These are phyloP conservation scores for Heteronetta atricapilla DNA, from an alignment of 2,113 vertebrate species.

Conservation along the genomic window DNA sequence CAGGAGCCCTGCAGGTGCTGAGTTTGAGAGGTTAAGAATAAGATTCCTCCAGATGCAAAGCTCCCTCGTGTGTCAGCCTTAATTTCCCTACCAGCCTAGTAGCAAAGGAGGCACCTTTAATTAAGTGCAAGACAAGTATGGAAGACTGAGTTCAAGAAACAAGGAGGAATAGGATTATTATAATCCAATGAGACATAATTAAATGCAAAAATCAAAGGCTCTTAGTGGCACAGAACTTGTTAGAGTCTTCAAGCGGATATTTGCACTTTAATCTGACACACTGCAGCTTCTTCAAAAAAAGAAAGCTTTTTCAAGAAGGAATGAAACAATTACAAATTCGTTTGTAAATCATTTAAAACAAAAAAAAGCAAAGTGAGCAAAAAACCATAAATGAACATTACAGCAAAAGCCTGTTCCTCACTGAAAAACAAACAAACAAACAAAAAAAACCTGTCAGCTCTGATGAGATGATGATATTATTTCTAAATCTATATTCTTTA, in stretches of 20 bases:
- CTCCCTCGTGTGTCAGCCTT: neutral
- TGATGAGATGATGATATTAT: no score
- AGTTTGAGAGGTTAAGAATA: slow-evolving; percentile 15
- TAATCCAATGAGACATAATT: slow-evolving; percentile 56
- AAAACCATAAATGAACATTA: neutral
- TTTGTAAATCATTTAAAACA: neutral
- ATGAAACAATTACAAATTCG: accelerated
- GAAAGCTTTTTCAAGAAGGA: neutral
- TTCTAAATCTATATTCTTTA: neutral
- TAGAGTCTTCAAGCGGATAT: slow-evolving; percentile 12
- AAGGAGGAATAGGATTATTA: slow-evolving; percentile 51
- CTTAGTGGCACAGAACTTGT: slow-evolving; percentile 17
- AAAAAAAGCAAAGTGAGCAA: neutral
- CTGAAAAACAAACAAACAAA: neutral
- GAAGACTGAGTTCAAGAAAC: slow-evolving; percentile 4
- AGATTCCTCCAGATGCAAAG: neutral
- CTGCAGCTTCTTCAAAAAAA: neutral
- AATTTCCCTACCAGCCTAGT: neutral
- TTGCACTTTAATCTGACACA: slow-evolving; percentile 7
- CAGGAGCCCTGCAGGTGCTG: neutral
- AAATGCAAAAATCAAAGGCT: slow-evolving; percentile 65
- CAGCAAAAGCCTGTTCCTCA: neutral
- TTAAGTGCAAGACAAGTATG: slow-evolving; percentile 28
- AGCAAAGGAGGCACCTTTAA: slow-evolving; percentile 28
- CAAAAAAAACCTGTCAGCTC: neutral